Base-by-base conservation (phyloP, 1,140 invertebrate genomes). In the Drosophila lowei region DNA sequence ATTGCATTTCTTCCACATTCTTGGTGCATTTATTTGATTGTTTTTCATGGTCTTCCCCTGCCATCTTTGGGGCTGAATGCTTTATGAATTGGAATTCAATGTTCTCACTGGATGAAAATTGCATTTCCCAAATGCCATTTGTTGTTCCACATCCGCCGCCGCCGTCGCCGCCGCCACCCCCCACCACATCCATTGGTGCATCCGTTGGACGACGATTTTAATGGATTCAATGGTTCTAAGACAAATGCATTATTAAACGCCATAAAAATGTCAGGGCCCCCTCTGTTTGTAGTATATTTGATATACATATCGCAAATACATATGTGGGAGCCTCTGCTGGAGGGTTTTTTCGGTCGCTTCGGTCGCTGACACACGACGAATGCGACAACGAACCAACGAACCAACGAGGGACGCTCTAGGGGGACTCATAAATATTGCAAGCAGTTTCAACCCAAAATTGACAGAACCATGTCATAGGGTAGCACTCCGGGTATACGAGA, bases 171-270 rank as follows among this genome's bases (percentile, higher is more conserved):
- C 18, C 18, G 18, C 21, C 11, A 8, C 3, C 46, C 2, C 46
- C 8, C 11, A 9, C 16, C 9, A 34, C 9, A 34, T 9, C 28
- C 30, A 3, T 9, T 9, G 8, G 9, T 30, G 30, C 30, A 30
- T 30, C 8, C 30, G 67, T 59, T 71, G 49, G 49, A 46, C 49
- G 30, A 11, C 30, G 30, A 67, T 47, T 55, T 47, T 30, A 67
- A 62, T 25, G 23, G 23, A 25, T 25, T 25, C 38, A 55, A 66
- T 71, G 54, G 30, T 41, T 47, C 67, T 46, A 71, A 71, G 66
- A 54, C 66, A 60, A 71, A 71, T 71, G 65, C 67, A 71, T 71
- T 71, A 71, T 71, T 71, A 59, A 71, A 41, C 23, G 6, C 65
- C 47, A 70, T 71, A 52, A 46, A 68, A 59, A 59, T 71, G 65